Evolutionary conservation across 2,888 invertebrate genomes (phyloP), one percentile per base, ranked within the genome.

Genomic region (Zygogramma bicolorata): DNA sequence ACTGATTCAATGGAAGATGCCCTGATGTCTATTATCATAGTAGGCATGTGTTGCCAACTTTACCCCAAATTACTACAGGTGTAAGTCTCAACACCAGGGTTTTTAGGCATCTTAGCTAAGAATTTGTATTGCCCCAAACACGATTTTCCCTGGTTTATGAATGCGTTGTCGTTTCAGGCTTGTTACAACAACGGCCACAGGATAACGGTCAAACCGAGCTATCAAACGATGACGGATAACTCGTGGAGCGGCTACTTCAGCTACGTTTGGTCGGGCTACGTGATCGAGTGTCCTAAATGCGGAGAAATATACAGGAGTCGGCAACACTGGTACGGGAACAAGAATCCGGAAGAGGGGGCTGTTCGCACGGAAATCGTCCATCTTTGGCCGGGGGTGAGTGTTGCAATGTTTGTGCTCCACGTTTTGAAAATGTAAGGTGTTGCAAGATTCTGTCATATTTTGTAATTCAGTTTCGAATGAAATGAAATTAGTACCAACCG

Each of bases 291-390:
- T 86, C 90, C 91, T 13, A 90, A 91, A 79, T 95, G 93, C 86
- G 93, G 93, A 0, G 91, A 93, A 76, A 92, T 93, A 74, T 91
- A 90, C 81, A 89, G 93, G 53, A 93, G 93, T 80, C 89, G 94
- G 25, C 92, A 95, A 83, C 93, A 92, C 84, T 95, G 95, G 95
- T 94, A 92, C 84, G 94, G 94, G 4, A 95, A 95, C 82, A 91
- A 91, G 79, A 90, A 91, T 73, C 93, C 94, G 0, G 93, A 93
- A 83, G 91, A 92, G 74, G 86, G 88, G 29, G 92, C 92, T 10
- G 93, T 94, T 13, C 87, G 91, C 70, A 88, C 90, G 5, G 92
- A 93, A 85, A 90, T 92, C 59, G 88, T 91, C 15, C 94, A 93
- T 82, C 90, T 93, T 18, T 94, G 93, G 94, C 90, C 90, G 75